A percentile compares a stretch with the other conserved stretches of the same genome.
Conservation (phyloP, 2,113 vertebrate species). For the Phycodurus eques region DNA sequence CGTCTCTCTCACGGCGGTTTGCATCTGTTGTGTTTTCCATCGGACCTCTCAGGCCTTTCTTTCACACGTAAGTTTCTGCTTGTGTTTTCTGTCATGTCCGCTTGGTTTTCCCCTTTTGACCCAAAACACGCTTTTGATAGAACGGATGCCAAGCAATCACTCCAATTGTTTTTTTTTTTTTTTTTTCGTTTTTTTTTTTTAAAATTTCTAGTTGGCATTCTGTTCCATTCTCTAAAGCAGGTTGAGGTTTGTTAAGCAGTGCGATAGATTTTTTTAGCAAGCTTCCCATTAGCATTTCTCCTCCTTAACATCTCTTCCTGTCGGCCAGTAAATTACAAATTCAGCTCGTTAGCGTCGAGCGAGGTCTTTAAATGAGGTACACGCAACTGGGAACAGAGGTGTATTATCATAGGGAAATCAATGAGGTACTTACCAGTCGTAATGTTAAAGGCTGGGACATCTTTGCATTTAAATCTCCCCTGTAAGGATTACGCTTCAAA, state of each 20-base stretch:
- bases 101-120: constrained; percentile 18
- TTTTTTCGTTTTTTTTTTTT: too few relatives aligned
- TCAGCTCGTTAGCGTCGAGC: constrained; percentile 1
- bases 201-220: constrained; percentile 28
- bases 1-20: constrained; percentile 61
- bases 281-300: background rate
- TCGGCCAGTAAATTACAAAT: constrained; percentile 7
- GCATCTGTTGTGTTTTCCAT: constrained; percentile 80
- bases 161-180: background rate
- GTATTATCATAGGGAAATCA: constrained; percentile 6
- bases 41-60: constrained; percentile 85
- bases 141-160: background rate
- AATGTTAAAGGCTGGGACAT: background rate
- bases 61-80: constrained; percentile 90
- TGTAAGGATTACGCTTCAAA: constrained; percentile 8
- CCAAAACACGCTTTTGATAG: background rate
- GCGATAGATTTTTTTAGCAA: constrained; percentile 4
- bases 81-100: constrained; percentile 9
- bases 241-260: constrained; percentile 42
- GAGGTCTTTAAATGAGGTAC: constrained; percentile 1
- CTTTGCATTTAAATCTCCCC: background rate
- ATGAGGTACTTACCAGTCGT: constrained; percentile 5
- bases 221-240: constrained; percentile 31
- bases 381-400: background rate
- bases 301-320: background rate